Base-by-base conservation (phyloP, 1,140 invertebrate species). In the Epicauta chinensis region DNA sequence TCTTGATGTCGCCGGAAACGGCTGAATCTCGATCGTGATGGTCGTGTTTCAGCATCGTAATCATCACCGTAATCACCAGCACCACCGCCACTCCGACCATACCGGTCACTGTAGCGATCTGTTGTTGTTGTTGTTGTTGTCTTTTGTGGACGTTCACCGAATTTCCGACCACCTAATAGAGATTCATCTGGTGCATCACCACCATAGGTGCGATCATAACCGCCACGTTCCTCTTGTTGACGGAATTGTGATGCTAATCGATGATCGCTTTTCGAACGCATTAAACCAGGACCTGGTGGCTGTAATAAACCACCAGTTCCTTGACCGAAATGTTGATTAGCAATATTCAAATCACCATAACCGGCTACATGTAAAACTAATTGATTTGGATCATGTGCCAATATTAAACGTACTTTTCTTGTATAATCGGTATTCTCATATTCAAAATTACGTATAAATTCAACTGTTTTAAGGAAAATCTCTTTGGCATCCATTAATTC, bases 401-500 rank as follows among this genome's bases (percentile, higher is more conserved):
- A 84, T 14, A 88, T 77, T 71, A 95, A 91, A 51, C 90, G 77
- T 16, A 94, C 84, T 55, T 88, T 81, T 44, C 91, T 78, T 53
- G 79, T 85, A 65, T 93, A 95, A 72, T 96, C 92, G 23, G 86
- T 82, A 29, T 86, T 86, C 72, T 96, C 93, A 63, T 92, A 89
- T 67, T 94, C 92, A 63, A 93, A 94, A 72, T 93, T 93, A 58
- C 92, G 78, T 55, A 96, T 82, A 71, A 95, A 97, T 64, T 96
- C 92, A 30, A 91, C 88, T 2, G 91, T 95, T 71, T 91, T 92
- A 1, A 95, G 72, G 72, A 95, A 95, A 48, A 95, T 91, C 70
- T 95, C 91, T 75, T 95, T 96, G 37, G 91, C 89, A 65, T 94
- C 91, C 74, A 95, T 89, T 23, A 93, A 76, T 68, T 93, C 90